Base-by-base conservation (phyloP, 2,888 invertebrate genomes). In the Drosophila planitibia region DNA sequence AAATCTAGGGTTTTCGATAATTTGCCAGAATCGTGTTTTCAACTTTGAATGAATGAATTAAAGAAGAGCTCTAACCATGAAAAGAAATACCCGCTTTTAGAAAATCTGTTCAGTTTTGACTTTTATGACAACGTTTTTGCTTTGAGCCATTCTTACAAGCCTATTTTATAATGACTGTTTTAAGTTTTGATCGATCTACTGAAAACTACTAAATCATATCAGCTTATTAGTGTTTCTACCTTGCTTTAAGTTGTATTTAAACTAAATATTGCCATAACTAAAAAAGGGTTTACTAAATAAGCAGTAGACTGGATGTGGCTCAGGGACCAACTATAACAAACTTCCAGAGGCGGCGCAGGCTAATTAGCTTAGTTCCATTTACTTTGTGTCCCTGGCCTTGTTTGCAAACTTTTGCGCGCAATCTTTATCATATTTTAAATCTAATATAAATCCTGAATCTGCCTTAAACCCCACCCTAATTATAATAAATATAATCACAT, bases 351-450 rank as follows among this genome's bases (percentile, higher is more conserved):
- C 33, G 4, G 7, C 5, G 33, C 55, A 2, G 37, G 28, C 28
- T 39, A 55, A 55, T 55, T 37, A n/a, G 57, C 39, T 39, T 30
- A 30, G n/a, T 39, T 39, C 9, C n/a, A 39, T 39, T 5, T 55
- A 12, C 35, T 19, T 6, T 37, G 25, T 55, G 25, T 37, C 25
- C 19, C 12, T 54, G n/a, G 33, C 54, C 54, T 35, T 25, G 35
- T 25, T 35, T 1, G 33, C 54, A 5, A 25, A 7, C 5, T 53
- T 53, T n/a, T 22, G 53, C 4, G 22, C 22, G 9, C 32, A 53
- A 22, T 22, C n/a, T 16, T 54, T 35, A 35, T 35, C 25, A 9
- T 16, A 16, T 3, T 54, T 52, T 6, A n/a, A 32, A 22, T 33
- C 33, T 10, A 47, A 25, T 6, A 47, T 19, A 47, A 47, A 19